Percentiles rank a stretch among this genome's conserved stretches.
phyloP scores from a whole-genome alignment of 1,140 invertebrate genomes.

The Tribolium castaneum region DNA sequence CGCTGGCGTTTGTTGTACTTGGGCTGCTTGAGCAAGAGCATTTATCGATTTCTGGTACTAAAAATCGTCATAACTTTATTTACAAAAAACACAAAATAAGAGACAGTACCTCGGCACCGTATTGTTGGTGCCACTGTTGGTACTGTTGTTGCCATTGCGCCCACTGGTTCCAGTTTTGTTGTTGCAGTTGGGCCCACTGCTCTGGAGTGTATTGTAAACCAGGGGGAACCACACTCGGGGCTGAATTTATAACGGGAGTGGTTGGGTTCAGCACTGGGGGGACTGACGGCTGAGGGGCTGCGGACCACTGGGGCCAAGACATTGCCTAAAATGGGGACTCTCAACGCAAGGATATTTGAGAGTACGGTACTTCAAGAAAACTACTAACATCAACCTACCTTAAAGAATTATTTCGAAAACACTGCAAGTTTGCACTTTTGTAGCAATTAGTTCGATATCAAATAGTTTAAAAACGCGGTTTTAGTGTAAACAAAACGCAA shows the following conservation, averaged over 20 bases:
- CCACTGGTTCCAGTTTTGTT: slow-evolving; percentile 87
- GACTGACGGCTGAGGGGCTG: neutral
- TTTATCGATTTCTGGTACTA: slow-evolving; percentile 64
- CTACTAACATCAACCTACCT: slow-evolving; percentile 17
- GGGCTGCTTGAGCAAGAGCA: slow-evolving; percentile 59
- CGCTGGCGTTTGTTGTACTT: slow-evolving; percentile 59
- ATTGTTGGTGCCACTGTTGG: slow-evolving; percentile 85
- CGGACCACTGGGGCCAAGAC: slow-evolving; percentile 56
- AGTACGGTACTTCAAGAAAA: neutral
- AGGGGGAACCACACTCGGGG: slow-evolving; percentile 61
- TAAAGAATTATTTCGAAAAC: neutral
- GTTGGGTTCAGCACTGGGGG: slow-evolving; percentile 37
- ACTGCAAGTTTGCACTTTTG: neutral
- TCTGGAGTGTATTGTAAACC: slow-evolving; percentile 75
- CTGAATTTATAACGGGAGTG: slow-evolving; percentile 48
- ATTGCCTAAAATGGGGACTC: slow-evolving; percentile 47
- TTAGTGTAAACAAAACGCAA: too few relatives aligned
- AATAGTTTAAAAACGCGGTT: too few relatives aligned
- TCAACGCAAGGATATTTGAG: neutral
- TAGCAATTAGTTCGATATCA: too few relatives aligned
- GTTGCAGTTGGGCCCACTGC: slow-evolving; percentile 74
- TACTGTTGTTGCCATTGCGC: slow-evolving; percentile 86
- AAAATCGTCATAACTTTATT: slow-evolving; percentile 43
- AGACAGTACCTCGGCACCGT: slow-evolving; percentile 78
- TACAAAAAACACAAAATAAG: neutral